Evolutionary conservation across 2,888 invertebrate genomes (phyloP).

Genomic region (Malachius bipustulatus): DNA sequence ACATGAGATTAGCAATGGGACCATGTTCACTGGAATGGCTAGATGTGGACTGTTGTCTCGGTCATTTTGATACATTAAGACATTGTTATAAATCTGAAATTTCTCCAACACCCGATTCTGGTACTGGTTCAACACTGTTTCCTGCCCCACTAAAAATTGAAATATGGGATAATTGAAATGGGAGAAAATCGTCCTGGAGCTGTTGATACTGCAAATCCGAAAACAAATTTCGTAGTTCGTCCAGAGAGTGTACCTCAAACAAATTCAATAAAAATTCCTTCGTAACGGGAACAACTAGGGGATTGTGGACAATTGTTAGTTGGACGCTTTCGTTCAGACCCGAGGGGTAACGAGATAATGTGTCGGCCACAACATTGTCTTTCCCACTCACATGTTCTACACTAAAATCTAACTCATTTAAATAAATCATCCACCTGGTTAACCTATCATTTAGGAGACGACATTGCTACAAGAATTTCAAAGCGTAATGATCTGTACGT

Average conservation of each 20-base stretch:
- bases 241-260: background rate
- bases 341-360: too few species aligned
- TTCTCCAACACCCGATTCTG: background rate
- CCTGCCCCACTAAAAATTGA: slow-evolving; percentile 1
- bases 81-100: background rate
- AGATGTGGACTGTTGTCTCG: background rate
- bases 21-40: background rate
- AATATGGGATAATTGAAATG: too few species aligned
- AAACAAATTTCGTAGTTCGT: background rate
- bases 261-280: background rate
- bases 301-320: background rate
- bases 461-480: slow-evolving; percentile 10
- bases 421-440: too few species aligned
- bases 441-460: slow-evolving; percentile 6
- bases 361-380: too few species aligned
- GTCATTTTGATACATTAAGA: background rate
- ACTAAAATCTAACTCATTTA: too few species aligned
- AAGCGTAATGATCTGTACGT: slow-evolving; percentile 15
- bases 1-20: background rate
- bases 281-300: slow-evolving; percentile 1
- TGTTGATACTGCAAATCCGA: background rate
- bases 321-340: too few species aligned
- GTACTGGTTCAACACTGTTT: background rate
- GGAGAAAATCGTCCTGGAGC: slow-evolving; percentile 1
- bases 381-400: too few species aligned